Evolutionary conservation across 1,140 invertebrate species (phyloP).

Genomic region (Paralvinella palmiformis): DNA sequence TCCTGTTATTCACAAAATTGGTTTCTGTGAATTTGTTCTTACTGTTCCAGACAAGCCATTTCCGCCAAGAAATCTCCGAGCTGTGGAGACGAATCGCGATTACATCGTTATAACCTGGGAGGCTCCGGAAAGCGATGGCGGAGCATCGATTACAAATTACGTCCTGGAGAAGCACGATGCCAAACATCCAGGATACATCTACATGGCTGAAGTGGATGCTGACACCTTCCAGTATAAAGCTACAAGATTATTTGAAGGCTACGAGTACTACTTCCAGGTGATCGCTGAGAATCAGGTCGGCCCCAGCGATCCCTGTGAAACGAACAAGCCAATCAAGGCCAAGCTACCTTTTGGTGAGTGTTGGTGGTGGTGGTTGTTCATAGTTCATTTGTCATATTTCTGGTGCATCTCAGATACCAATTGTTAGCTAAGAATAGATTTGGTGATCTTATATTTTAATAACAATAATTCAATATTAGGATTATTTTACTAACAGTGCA

Average conservation of each 20-base stretch:
- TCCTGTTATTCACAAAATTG: no score
- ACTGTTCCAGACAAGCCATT: conserved; percentile 15
- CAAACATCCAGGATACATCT: conserved; percentile 32
- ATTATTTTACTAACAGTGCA: no score
- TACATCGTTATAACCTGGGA: conserved; percentile 67
- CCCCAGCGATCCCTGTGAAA: conserved; percentile 73
- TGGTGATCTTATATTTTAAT: no score
- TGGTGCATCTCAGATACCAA: no score
- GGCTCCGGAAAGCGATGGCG: conserved; percentile 71
- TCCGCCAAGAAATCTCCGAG: conserved; percentile 19
- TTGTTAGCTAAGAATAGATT: no score
- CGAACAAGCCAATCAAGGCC: conserved; percentile 55
- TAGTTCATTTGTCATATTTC: neutral
- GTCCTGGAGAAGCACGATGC: conserved; percentile 37
- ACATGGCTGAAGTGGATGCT: conserved; percentile 31
- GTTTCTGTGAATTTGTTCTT: neutral
- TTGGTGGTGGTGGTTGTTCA: neutral
- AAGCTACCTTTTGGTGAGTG: conserved; percentile 25
- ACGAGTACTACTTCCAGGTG: conserved; percentile 93
- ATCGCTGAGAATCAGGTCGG: conserved; percentile 96
- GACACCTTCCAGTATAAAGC: conserved; percentile 47
- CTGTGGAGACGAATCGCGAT: conserved; percentile 18
- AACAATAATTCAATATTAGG: no score
- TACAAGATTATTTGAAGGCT: conserved; percentile 80
- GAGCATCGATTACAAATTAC: conserved; percentile 67